phyloP scores from a whole-genome alignment of 2,888 invertebrate species.

The Philhelius pedissequus region DNA sequence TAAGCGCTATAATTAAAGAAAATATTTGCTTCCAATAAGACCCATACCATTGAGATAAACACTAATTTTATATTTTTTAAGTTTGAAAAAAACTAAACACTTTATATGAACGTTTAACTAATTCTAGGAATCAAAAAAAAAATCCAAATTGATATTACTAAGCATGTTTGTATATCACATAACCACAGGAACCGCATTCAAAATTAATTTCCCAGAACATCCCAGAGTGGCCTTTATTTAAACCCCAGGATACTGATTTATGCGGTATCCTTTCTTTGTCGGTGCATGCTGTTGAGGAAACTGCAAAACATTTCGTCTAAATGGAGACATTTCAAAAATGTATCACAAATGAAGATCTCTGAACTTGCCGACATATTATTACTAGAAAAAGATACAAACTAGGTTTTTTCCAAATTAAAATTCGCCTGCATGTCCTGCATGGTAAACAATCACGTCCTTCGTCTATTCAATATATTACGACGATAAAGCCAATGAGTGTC shows the following conservation, averaged over 20 bases:
- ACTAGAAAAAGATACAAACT: not conserved
- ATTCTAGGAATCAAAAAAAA: not conserved
- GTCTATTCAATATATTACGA: slow-evolving; percentile 61
- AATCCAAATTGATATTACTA: slow-evolving; percentile 1
- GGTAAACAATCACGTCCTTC: slow-evolving; percentile 53
- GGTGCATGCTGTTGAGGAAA: not conserved
- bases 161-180: slow-evolving; percentile 34
- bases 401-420: not conserved
- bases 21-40: too few relatives aligned
- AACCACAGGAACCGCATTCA: slow-evolving; percentile 62
- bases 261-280: slow-evolving; percentile 48
- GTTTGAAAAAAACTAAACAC: too few relatives aligned
- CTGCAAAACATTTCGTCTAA: slow-evolving; percentile 13
- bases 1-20: too few relatives aligned
- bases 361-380: slow-evolving; percentile 39
- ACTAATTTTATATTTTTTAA: too few relatives aligned
- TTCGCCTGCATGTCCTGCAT: slow-evolving; percentile 4
- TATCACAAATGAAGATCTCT: slow-evolving; percentile 10
- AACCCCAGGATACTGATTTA: slow-evolving; percentile 44
- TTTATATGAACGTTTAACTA: not conserved
- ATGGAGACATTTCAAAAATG: slow-evolving; percentile 57
- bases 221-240: slow-evolving; percentile 21
- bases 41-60: too few relatives aligned
- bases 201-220: slow-evolving; percentile 48
- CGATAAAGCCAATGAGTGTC: slow-evolving; percentile 57